Evolutionary conservation across 1,140 invertebrate species (phyloP).

Genomic region (Lepidurus arcticus): DNA sequence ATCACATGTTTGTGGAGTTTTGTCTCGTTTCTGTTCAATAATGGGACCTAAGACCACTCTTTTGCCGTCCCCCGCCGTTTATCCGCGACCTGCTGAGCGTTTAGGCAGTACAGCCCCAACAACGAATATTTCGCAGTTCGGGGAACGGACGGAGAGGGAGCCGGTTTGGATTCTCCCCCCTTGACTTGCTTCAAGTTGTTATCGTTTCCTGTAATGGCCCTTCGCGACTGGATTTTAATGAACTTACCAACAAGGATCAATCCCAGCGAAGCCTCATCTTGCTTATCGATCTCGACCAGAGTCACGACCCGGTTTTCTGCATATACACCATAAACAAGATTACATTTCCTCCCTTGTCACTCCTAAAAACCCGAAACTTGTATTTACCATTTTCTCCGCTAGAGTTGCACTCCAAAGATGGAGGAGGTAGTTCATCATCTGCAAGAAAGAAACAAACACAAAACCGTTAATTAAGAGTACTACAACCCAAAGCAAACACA

Average conservation of each 20-base stretch:
- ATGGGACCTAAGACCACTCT: too few species aligned
- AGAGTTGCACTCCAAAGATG: not conserved
- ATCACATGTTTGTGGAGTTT: too few species aligned
- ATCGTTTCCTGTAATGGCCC: not conserved
- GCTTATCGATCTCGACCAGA: conserved; percentile 15
- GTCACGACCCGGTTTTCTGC: conserved; percentile 12
- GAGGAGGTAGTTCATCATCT: conserved; percentile 1
- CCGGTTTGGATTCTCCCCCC: not conserved
- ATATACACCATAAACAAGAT: conserved; percentile 1
- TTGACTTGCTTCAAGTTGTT: not conserved
- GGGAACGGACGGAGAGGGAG: too few species aligned
- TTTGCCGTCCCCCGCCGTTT: too few species aligned
- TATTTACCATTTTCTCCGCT: not conserved
- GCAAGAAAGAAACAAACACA: not conserved
- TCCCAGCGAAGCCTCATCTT: conserved; percentile 17
- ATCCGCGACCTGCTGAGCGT: too few species aligned
- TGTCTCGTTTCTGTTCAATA: too few species aligned
- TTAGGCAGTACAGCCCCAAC: too few species aligned
- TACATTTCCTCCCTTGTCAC: not conserved
- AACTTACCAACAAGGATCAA: conserved; percentile 15
- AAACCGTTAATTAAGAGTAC: not conserved
- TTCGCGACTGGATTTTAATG: conserved; percentile 11
- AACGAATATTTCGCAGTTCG: too few species aligned
- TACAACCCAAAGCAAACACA: not conserved
- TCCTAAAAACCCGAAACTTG: not conserved